Conservation (phyloP, 2,113 vertebrate species). For the Phyllostomus discolor region DNA sequence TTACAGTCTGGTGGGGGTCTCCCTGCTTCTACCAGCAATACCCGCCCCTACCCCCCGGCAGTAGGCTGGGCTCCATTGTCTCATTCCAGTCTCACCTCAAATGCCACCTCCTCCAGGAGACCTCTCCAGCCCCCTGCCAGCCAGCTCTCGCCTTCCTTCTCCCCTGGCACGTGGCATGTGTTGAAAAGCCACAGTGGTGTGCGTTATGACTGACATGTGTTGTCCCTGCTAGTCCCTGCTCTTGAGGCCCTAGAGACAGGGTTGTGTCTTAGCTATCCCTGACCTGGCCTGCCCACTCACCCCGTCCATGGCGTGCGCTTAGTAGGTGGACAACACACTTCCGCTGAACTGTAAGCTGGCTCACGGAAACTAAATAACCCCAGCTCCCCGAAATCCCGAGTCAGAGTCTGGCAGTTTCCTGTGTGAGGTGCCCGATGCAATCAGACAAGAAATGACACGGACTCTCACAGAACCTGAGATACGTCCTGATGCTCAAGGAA, state of each 20-base stretch:
- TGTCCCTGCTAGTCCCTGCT: background rate
- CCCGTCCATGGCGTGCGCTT: background rate
- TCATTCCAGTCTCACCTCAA: background rate
- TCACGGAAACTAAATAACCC: background rate
- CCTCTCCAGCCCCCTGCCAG: background rate
- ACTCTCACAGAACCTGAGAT: background rate
- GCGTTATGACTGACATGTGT: background rate
- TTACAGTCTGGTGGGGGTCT: background rate
- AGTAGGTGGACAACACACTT: accelerated
- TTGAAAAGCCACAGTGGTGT: background rate
- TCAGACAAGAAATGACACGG: background rate
- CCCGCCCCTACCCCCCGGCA: background rate
- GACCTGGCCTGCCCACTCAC: background rate
- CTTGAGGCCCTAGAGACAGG: background rate
- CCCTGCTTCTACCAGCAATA: background rate
- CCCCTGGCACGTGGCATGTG: accelerated
- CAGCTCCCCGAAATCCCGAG: background rate
- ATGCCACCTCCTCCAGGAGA: background rate
- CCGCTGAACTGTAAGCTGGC: background rate
- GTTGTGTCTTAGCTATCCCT: background rate
- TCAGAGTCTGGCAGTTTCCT: background rate
- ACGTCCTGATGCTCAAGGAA: background rate
- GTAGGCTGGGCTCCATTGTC: background rate
- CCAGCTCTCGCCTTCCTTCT: background rate
- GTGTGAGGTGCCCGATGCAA: background rate